Conservation (phyloP, 2,797 vertebrate species). For the Rhinogobio ventralis region DNA sequence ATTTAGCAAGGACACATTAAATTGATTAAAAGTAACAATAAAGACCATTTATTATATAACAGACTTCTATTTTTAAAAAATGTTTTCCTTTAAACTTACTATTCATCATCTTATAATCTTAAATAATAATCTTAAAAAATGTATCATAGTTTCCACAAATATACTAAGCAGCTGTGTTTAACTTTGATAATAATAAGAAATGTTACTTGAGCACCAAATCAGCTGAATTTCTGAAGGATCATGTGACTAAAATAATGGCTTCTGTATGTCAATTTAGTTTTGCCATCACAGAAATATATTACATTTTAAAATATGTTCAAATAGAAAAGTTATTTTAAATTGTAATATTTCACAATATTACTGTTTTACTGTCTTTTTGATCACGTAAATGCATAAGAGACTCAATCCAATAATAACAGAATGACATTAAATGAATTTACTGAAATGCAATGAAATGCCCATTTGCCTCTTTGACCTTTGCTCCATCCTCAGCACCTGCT, state of each 20-base stretch:
- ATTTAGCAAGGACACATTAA: not conserved
- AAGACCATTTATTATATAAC: not conserved
- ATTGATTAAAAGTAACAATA: not conserved
- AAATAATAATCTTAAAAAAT: not conserved
- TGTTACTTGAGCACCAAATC: not conserved
- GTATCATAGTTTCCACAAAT: not conserved
- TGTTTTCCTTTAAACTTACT: not conserved
- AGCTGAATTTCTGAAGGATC: not conserved
- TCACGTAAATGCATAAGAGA: not conserved
- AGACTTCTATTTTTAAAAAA: not conserved
- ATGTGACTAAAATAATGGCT: not conserved
- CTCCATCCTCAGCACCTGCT: conserved; percentile 48
- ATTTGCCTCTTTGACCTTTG: conserved; percentile 48
- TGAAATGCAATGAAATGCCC: conserved; percentile 7
- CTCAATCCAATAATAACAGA: not conserved
- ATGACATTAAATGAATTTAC: not conserved
- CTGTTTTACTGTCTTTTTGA: not conserved
- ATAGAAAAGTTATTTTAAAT: not conserved
- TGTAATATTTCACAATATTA: not conserved
- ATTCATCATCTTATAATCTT: no score
- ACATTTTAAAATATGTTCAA: not conserved
- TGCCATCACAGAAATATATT: no score
- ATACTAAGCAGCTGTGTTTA: not conserved
- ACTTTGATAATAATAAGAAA: not conserved
- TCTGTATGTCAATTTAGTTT: no score